A percentile compares a stretch with the other conserved stretches of the same genome.
Evolutionary conservation across 2,797 vertebrate genomes (phyloP).

Genomic region (Acanthis flammea): DNA sequence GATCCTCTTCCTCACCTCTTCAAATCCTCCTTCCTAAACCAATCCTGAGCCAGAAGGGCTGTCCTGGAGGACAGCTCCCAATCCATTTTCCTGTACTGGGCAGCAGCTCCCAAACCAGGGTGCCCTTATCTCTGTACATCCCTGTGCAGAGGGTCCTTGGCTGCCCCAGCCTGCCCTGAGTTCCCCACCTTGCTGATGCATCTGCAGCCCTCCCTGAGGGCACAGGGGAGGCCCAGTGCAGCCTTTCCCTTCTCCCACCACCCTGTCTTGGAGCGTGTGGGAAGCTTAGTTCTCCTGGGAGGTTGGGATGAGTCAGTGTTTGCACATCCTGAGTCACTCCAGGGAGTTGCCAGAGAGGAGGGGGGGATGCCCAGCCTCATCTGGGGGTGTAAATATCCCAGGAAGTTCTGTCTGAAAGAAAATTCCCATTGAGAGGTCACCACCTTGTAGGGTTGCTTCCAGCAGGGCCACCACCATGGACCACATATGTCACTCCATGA

Average conservation of each 20-base stretch:
- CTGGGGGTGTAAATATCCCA: not conserved
- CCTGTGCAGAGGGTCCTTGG: not conserved
- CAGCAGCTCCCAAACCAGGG: not conserved
- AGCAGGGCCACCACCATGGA: not conserved
- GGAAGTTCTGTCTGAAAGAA: not conserved
- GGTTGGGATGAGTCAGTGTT: not conserved
- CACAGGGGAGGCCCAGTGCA: not conserved
- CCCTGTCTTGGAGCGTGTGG: accelerated
- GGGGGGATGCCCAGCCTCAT: not conserved
- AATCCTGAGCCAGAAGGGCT: not conserved
- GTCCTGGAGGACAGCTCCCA: not conserved
- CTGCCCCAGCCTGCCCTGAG: not conserved
- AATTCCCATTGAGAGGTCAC: not conserved
- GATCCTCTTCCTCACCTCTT: not conserved
- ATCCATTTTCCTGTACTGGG: accelerated
- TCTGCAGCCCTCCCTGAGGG: not conserved
- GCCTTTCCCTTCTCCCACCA: not conserved
- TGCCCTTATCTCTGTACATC: not conserved
- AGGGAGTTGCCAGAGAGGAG: not conserved
- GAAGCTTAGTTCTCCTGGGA: not conserved
- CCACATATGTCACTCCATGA: not conserved
- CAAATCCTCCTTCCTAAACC: not conserved
- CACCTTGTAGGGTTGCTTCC: not conserved
- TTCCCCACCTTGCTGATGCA: not conserved
- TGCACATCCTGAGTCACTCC: not conserved